Percentiles rank a stretch among this genome's conserved stretches.
These are phyloP conservation scores for Prenolepis imparis DNA, from an alignment of 2,888 invertebrate genomes.

Conservation along the genomic window DNA sequence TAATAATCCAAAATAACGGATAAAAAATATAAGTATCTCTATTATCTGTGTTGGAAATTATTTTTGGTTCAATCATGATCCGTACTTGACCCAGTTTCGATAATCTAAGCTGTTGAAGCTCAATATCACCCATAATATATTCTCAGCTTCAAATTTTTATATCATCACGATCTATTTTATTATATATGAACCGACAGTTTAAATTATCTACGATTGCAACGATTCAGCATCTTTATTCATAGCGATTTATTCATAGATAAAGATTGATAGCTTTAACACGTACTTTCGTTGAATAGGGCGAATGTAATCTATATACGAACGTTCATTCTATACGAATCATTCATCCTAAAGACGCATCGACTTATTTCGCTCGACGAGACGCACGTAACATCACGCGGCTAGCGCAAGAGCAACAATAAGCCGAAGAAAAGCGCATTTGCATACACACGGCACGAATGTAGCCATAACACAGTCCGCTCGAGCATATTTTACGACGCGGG, in stretches of 20 bases:
- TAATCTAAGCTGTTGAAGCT: neutral
- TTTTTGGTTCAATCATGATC: neutral
- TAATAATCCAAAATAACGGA: neutral
- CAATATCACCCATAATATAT: neutral
- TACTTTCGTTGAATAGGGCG: neutral
- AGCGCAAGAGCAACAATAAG: constrained; percentile 21
- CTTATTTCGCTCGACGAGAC: constrained; percentile 28
- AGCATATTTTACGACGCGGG: neutral
- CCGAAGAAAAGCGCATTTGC: constrained; percentile 37
- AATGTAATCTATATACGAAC: neutral
- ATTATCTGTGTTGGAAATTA: neutral
- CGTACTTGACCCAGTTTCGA: neutral
- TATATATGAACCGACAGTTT: neutral
- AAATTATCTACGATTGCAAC: neutral
- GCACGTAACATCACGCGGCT: constrained; percentile 12
- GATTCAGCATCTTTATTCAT: neutral
- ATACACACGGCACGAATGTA: constrained; percentile 27
- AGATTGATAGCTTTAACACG: neutral
- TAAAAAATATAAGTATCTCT: neutral
- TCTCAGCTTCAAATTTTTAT: neutral
- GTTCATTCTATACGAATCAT: constrained; percentile 16
- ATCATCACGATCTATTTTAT: neutral
- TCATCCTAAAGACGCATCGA: constrained; percentile 6
- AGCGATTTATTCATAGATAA: neutral
- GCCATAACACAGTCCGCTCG: constrained; percentile 4